These are phyloP conservation scores for Diarsia dahlii DNA, from an alignment of 2,888 invertebrate species.

Conservation along the genomic window DNA sequence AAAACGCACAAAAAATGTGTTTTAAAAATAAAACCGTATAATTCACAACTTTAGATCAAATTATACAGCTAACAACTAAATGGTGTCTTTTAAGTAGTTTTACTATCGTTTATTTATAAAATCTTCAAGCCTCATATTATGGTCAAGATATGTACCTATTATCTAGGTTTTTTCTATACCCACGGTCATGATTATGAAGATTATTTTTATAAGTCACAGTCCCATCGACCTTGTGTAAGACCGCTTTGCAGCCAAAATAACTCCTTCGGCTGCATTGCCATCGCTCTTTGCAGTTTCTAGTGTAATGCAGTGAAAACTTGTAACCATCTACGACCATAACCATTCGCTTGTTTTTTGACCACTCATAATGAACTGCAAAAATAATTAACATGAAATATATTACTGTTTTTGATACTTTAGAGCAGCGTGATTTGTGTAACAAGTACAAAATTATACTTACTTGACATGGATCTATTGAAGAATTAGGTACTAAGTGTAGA, in stretches of 20 bases:
- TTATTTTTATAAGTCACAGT: slow-evolving; percentile 69
- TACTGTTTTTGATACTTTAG: neutral
- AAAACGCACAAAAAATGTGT: too few relatives aligned
- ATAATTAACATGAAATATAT: slow-evolving; percentile 22
- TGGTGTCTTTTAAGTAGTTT: too few relatives aligned
- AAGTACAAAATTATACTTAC: slow-evolving; percentile 12
- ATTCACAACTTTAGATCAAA: too few relatives aligned
- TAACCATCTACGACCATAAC: slow-evolving; percentile 79
- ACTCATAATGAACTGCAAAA: slow-evolving; percentile 67
- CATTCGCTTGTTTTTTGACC: slow-evolving; percentile 74
- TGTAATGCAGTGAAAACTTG: slow-evolving; percentile 79
- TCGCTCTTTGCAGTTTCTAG: slow-evolving; percentile 74
- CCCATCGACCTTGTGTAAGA: slow-evolving; percentile 73
- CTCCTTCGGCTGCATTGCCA: slow-evolving; percentile 83
- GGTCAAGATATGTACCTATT: neutral
- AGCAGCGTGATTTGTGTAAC: neutral
- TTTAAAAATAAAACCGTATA: too few relatives aligned
- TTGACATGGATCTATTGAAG: slow-evolving; percentile 1
- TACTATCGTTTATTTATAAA: too few relatives aligned
- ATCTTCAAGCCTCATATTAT: too few relatives aligned
- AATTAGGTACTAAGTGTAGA: neutral
- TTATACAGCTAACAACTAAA: too few relatives aligned
- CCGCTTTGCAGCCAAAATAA: slow-evolving; percentile 81
- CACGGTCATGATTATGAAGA: slow-evolving; percentile 76
- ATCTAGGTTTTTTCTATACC: neutral